Conservation (phyloP, 37 sponge, comb jelly and placozoan species). For the Aphrocallistes beatrix region DNA sequence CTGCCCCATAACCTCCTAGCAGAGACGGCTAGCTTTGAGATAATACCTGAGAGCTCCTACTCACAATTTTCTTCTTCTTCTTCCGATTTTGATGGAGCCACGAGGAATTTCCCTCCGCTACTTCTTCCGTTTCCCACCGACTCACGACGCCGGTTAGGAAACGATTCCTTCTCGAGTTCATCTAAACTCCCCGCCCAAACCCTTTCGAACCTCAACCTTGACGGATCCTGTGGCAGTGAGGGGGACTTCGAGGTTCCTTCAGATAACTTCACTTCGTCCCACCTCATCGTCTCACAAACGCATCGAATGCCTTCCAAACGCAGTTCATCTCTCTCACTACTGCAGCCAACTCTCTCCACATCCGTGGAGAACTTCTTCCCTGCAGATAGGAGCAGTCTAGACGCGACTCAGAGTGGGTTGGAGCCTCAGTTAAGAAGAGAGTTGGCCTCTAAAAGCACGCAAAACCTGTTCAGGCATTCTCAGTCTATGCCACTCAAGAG, state of each 20-base stretch:
- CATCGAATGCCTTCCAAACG: not conserved
- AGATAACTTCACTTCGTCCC: not conserved
- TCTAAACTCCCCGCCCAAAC: not conserved
- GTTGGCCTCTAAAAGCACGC: not conserved
- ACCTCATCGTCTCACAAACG: not conserved
- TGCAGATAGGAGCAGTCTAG: not conserved
- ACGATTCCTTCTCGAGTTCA: not conserved
- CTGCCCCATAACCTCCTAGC: not conserved
- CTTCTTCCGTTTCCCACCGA: not conserved
- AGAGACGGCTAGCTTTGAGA: not conserved
- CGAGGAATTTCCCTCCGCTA: not conserved
- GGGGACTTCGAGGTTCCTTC: not conserved
- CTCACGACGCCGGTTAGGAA: not conserved
- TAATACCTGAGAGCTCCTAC: not conserved
- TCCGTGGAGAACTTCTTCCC: not conserved
- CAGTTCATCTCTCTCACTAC: not conserved
- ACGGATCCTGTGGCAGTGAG: not conserved
- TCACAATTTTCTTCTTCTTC: not conserved
- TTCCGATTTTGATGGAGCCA: not conserved
- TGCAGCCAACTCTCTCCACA: not conserved
- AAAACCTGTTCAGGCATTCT: not conserved
- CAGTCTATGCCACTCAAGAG: not conserved
- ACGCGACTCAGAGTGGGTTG: not conserved
- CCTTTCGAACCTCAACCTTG: not conserved
- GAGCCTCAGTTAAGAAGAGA: not conserved